phyloP scores from a whole-genome alignment of 1,140 invertebrate genomes.

The Lutraria rhynchaena region DNA sequence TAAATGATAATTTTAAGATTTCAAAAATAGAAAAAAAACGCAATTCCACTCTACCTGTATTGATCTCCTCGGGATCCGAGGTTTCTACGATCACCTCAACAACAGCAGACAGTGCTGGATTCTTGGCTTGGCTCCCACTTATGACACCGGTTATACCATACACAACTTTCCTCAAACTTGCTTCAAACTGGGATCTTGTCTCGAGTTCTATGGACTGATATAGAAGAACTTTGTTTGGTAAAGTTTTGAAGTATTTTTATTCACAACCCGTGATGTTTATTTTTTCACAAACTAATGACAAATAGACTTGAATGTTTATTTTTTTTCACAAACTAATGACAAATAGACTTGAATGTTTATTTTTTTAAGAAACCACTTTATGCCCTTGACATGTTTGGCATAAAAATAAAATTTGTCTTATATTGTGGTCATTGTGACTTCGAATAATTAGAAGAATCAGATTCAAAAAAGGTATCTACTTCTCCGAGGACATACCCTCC shows the following conservation, averaged over 20 bases:
- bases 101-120: conserved; percentile 18
- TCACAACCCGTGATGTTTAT: neutral
- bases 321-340: no score
- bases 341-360: no score
- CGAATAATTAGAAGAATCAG: no score
- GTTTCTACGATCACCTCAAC: conserved; percentile 36
- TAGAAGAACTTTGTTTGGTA: neutral
- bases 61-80: neutral
- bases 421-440: no score
- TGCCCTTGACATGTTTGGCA: no score
- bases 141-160: conserved; percentile 27
- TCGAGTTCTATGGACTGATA: conserved; percentile 17
- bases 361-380: no score
- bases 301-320: no score
- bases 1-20: no score
- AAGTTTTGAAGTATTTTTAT: neutral
- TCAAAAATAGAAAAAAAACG: no score
- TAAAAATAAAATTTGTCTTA: no score
- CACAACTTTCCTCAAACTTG: conserved; percentile 1
- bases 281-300: neutral
- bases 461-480: no score
- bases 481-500: no score
- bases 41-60: conserved; percentile 8
- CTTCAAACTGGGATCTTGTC: neutral
- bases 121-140: neutral